phyloP scores from a whole-genome alignment of 2,113 vertebrate species.

The Rhinolophus sinicus region DNA sequence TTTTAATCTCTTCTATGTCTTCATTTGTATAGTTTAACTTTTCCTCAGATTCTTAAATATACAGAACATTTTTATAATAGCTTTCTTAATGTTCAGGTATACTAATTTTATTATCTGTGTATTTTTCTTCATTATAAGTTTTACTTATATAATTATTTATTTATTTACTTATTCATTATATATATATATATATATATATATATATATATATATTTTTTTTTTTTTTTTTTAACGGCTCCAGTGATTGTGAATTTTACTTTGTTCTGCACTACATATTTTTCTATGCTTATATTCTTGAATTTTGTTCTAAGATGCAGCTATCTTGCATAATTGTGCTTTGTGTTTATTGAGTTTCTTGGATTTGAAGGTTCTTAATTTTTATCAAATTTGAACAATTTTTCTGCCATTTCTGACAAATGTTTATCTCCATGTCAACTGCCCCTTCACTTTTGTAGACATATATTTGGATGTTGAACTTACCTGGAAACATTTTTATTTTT shows the following conservation, averaged over 20 bases:
- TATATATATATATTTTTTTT: too few species aligned
- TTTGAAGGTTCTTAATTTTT: too few species aligned
- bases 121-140: not conserved
- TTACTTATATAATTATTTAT: not conserved
- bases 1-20: not conserved
- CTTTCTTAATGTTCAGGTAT: not conserved
- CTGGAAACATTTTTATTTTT: not conserved
- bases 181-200: too few species aligned
- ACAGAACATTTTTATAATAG: not conserved
- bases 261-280: not conserved
- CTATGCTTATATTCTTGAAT: not conserved
- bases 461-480: not conserved
- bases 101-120: not conserved
- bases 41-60: not conserved
- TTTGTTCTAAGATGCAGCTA: not conserved
- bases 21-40: not conserved
- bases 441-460: too few species aligned
- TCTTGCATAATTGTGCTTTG: too few species aligned
- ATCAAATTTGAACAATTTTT: too few species aligned
- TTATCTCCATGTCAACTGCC: too few species aligned
- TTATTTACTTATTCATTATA: not conserved
- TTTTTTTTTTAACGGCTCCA: not conserved
- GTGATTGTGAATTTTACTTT: not conserved
- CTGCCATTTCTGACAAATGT: too few species aligned
- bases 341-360: too few species aligned